These are phyloP conservation scores for Artibeus lituratus DNA, from an alignment of 2,797 vertebrate species.

Conservation along the genomic window DNA sequence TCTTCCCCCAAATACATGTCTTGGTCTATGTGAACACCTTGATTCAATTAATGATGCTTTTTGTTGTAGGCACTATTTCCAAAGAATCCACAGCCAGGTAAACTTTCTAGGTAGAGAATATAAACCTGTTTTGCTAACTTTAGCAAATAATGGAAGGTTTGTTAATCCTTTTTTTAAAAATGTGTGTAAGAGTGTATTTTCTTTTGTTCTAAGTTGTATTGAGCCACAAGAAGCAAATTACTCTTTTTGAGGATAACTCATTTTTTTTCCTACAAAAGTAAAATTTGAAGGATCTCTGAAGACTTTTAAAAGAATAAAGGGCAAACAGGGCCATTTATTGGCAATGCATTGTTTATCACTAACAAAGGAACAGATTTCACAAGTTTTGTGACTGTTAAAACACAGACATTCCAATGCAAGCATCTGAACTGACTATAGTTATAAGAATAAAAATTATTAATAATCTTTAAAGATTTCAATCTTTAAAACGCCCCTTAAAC, in stretches of 20 bases:
- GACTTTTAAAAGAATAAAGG: not conserved
- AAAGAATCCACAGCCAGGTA: not conserved
- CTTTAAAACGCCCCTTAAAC: not conserved
- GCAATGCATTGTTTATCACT: not conserved
- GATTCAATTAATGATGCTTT: not conserved
- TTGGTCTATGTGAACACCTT: not conserved
- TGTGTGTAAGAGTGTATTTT: not conserved
- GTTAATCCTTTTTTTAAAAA: not conserved
- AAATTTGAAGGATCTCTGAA: not conserved
- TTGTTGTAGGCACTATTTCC: not conserved
- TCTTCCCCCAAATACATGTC: rapidly evolving
- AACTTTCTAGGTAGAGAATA: not conserved
- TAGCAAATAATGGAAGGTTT: not conserved
- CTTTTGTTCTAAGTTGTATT: not conserved
- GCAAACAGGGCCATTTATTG: not conserved
- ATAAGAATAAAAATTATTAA: not conserved
- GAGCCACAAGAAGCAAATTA: not conserved
- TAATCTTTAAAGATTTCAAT: not conserved
- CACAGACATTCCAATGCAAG: not conserved
- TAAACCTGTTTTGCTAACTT: not conserved
- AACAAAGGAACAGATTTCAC: not conserved
- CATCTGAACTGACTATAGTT: not conserved
- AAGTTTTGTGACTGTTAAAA: not conserved
- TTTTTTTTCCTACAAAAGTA: not conserved
- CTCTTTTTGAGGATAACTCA: not conserved